Evolutionary conservation across 30 jellyfish, hydroid and myxozoan genomes (phyloP).

Genomic region (Aurelia sp.): DNA sequence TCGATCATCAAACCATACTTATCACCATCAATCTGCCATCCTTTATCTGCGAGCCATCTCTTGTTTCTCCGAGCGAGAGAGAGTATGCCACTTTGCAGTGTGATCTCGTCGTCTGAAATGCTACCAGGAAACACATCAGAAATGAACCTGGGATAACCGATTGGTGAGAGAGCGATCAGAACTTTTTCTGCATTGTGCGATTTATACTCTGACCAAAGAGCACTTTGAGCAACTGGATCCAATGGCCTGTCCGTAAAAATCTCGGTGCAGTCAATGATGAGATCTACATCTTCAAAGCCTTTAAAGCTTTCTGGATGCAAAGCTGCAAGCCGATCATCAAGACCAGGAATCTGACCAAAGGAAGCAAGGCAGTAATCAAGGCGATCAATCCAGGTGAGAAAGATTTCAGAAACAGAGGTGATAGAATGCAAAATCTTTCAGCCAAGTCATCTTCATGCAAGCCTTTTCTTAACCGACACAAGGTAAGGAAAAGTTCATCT

Average conservation of each 20-base stretch:
- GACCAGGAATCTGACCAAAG: conserved; percentile 2
- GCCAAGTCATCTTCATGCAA: not conserved
- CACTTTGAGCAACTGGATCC: not conserved
- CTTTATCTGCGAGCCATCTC: too few species aligned
- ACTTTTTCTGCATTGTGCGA: too few species aligned
- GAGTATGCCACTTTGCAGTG: too few species aligned
- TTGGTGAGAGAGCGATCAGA: too few species aligned
- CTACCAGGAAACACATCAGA: too few species aligned
- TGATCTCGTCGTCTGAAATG: too few species aligned
- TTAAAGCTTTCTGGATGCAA: conserved; percentile 10
- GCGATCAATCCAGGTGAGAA: too few species aligned
- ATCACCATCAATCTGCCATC: too few species aligned
- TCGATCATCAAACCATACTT: too few species aligned
- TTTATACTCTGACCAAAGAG: too few species aligned
- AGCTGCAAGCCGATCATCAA: not conserved
- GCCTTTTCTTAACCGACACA: not conserved
- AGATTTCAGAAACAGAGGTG: conserved; percentile 7
- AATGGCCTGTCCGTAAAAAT: not conserved
- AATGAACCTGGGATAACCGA: too few species aligned
- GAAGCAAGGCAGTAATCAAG: conserved; percentile 13
- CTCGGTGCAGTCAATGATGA: conserved; percentile 10
- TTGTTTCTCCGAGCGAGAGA: too few species aligned
- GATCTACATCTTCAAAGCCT: conserved; percentile 15
- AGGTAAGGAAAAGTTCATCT: conserved; percentile 11
- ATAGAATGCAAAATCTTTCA: not conserved